These are phyloP conservation scores for Palaemon carinicauda DNA, from an alignment of 1,140 invertebrate species.

Conservation along the genomic window DNA sequence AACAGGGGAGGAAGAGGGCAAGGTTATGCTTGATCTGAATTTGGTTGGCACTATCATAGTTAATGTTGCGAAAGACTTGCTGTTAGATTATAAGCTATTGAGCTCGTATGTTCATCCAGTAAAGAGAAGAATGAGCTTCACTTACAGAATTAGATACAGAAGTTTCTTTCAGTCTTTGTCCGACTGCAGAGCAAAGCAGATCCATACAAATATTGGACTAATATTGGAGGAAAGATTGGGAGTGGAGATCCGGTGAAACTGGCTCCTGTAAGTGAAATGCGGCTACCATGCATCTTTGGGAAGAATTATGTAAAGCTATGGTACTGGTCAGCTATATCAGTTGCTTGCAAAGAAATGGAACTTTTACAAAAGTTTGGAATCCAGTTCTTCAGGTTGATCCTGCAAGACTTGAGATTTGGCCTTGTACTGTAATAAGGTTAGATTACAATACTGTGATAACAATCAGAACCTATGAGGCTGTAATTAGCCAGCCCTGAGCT, in stretches of 20 bases:
- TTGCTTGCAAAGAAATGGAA: too few species aligned
- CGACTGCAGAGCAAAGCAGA: slow-evolving; percentile 23
- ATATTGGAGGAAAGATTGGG: slow-evolving; percentile 22
- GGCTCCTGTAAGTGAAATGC: not conserved
- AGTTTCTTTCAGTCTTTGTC: slow-evolving; percentile 31
- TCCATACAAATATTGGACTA: slow-evolving; percentile 18
- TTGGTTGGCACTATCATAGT: slow-evolving; percentile 15
- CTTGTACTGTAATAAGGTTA: too few species aligned
- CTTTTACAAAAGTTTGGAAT: too few species aligned
- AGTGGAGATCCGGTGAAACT: slow-evolving; percentile 18
- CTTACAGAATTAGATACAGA: slow-evolving; percentile 35
- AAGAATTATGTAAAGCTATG: too few species aligned
- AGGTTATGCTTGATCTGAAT: not conserved
- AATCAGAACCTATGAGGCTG: too few species aligned
- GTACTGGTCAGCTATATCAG: too few species aligned
- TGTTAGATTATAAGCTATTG: slow-evolving; percentile 15
- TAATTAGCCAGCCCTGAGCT: too few species aligned
- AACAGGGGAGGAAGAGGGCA: not conserved
- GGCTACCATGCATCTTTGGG: too few species aligned
- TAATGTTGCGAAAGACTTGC: slow-evolving; percentile 10
- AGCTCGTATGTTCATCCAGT: not conserved
- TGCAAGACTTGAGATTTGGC: too few species aligned
- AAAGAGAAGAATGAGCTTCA: slow-evolving; percentile 11
- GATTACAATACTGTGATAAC: too few species aligned
- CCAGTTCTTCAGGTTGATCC: too few species aligned